These are phyloP conservation scores for Rhingia rostrata DNA, from an alignment of 2,888 invertebrate genomes.

Conservation along the genomic window DNA sequence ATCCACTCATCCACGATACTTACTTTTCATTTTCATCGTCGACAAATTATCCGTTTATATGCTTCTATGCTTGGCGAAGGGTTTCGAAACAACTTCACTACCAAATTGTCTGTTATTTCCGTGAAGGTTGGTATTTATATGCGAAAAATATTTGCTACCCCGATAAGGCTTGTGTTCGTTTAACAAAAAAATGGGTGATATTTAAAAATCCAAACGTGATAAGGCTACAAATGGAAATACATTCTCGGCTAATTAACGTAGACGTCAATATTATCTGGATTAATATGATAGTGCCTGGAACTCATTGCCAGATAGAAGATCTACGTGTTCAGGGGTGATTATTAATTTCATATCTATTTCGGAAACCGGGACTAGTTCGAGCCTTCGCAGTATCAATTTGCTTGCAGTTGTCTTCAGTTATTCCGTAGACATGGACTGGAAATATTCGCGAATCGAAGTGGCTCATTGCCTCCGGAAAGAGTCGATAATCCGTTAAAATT, in stretches of 20 bases:
- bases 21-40: constrained; percentile 30
- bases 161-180: too few relatives aligned
- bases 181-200: neutral
- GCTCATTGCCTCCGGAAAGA: too few relatives aligned
- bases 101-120: constrained; percentile 17
- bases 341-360: constrained; percentile 31
- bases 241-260: constrained; percentile 6
- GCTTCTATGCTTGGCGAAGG: neutral
- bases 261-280: constrained; percentile 40
- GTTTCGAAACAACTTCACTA: constrained; percentile 22
- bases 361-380: neutral
- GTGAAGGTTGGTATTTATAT: constrained; percentile 34
- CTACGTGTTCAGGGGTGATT: constrained; percentile 22
- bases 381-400: too few relatives aligned
- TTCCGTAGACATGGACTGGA: too few relatives aligned
- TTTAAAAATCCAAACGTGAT: constrained; percentile 27
- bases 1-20: neutral
- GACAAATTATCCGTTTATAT: neutral
- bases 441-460: too few relatives aligned
- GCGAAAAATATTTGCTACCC: neutral
- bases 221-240: constrained; percentile 5
- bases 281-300: neutral
- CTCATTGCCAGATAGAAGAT: constrained; percentile 15
- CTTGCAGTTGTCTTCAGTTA: too few relatives aligned
- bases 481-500: too few relatives aligned